Conservation (phyloP, 2,113 vertebrate species). For the Paracanthobrama guichenoti region DNA sequence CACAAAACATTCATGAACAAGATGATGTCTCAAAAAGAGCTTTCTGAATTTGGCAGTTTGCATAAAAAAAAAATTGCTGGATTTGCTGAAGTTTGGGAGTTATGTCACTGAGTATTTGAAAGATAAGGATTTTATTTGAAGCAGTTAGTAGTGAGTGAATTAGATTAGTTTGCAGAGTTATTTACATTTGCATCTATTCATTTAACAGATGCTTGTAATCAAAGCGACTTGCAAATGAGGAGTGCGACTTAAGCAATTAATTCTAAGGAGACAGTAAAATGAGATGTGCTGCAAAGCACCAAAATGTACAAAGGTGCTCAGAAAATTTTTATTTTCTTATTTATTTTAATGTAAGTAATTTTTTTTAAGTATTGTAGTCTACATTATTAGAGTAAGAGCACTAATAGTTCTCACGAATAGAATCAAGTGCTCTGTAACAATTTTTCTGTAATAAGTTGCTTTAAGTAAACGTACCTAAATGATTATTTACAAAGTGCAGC, state of each 20-base stretch:
- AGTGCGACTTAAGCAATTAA: neutral
- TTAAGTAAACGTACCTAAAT: neutral
- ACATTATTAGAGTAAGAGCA: too few relatives aligned
- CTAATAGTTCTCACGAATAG: neutral
- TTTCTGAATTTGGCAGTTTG: neutral
- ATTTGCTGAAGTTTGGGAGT: slow-evolving; percentile 1
- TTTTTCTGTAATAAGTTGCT: neutral
- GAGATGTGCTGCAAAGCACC: neutral
- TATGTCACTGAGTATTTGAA: neutral
- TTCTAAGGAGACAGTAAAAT: neutral
- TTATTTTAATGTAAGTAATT: neutral
- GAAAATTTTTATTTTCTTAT: neutral
- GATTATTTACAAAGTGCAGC: too few relatives aligned
- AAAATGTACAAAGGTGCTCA: neutral
- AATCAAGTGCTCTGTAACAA: neutral
- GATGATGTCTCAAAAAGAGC: neutral
- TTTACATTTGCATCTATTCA: neutral
- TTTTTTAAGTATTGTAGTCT: too few relatives aligned
- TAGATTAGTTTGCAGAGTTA: neutral
- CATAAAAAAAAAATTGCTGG: neutral
- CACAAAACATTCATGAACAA: neutral
- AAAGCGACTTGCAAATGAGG: slow-evolving; percentile 9
- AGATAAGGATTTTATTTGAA: neutral
- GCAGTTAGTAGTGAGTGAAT: neutral
- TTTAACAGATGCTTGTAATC: neutral